Evolutionary conservation across 2,113 vertebrate species (phyloP), one percentile per base, ranked within the genome.

Genomic region (Plecotus auritus): DNA sequence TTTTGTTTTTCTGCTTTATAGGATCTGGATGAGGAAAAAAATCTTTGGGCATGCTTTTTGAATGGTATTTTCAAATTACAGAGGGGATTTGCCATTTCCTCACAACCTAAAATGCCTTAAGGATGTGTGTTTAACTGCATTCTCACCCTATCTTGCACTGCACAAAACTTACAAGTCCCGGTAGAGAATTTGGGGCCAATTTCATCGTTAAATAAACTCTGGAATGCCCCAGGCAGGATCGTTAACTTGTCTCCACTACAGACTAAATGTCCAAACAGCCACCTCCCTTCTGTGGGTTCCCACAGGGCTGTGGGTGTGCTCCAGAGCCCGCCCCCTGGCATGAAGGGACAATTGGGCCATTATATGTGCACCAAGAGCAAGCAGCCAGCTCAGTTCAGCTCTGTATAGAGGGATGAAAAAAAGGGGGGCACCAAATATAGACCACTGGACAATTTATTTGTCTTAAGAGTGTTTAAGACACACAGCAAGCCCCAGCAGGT

Each of bases 371-470:
- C 37, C 76, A 95, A 85, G 61, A 96, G 4, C 81, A 87, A 93
- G 90, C 76, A 85, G 76, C 59, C 81, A 85, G 59, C 84, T 95
- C 85, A 88, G 42, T 49, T 87, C 74, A 92, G 82, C 88, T 96
- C 77, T 94, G 66, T 96, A 87, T 81, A 90, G 45, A 91, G 67
- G 56, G 66, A 72, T 66, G 22, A 32, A 90, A 73, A 81, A 17
- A 1, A 0, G 4, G 0, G 40, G 22, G 84, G 7, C 61, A 85
- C 93, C 84, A 95, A 93, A 95, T 96, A 93, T 76, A 96, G 91
- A 97, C 89, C 72, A 94, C 76, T 77, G 92, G 93, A 93, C 89
- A 95, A 97, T 97, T 97, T 97, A 97, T 96, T 97, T 97, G 97
- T 97, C 92, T 97, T 95, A 40, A 92, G 78, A 96, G 95, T 94